Conservation (phyloP, 2,797 vertebrate species). For the Naso thynnoides region DNA sequence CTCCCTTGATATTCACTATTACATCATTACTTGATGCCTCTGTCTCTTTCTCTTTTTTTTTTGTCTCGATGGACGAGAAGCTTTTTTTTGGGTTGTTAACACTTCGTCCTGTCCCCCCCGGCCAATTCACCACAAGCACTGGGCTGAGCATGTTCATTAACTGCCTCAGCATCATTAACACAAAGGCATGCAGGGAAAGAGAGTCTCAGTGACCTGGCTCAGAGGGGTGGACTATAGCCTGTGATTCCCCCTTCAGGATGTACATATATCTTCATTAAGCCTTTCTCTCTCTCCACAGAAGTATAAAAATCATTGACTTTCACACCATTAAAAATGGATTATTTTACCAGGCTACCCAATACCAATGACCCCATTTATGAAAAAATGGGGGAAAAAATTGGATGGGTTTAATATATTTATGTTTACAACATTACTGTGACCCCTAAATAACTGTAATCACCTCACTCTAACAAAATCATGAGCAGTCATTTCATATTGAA, state of each 20-base stretch:
- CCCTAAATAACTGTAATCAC: neutral
- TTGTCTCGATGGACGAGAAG: constrained; percentile 3
- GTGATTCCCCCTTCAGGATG: constrained; percentile 53
- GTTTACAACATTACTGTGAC: neutral
- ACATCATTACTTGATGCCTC: neutral
- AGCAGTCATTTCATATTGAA: neutral
- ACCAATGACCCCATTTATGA: neutral
- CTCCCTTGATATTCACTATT: constrained; percentile 1
- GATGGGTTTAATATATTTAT: neutral
- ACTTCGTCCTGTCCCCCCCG: constrained; percentile 11
- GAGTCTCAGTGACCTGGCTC: constrained; percentile 55
- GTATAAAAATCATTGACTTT: constrained; percentile 38
- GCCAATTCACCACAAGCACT: constrained; percentile 33
- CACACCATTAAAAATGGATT: constrained; percentile 30
- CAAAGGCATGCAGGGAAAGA: constrained; percentile 56
- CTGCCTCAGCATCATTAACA: constrained; percentile 63
- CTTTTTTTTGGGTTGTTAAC: constrained; percentile 17
- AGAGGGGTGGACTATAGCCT: constrained; percentile 50
- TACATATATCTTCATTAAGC: constrained; percentile 72
- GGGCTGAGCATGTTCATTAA: constrained; percentile 55
- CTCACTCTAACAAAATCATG: neutral
- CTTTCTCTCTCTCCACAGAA: constrained; percentile 38
- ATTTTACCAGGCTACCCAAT: constrained; percentile 23
- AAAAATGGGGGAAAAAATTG: neutral
- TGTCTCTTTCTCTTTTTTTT: neutral